Evolutionary conservation across 2,888 invertebrate genomes (phyloP).

Genomic region (Amblyjoppa fuscipennis): DNA sequence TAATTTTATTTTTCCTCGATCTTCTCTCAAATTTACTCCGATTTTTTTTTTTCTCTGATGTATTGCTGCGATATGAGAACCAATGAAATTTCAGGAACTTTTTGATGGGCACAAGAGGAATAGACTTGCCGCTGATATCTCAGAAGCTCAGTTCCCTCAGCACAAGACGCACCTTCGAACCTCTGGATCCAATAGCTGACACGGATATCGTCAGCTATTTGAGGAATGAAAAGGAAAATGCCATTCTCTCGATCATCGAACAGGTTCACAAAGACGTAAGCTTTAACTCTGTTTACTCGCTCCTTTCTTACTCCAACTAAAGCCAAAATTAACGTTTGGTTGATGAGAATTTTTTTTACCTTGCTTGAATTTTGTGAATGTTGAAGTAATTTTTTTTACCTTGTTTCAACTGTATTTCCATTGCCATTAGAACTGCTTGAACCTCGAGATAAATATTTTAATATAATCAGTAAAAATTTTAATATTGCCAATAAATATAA

Average conservation of each 20-base stretch:
- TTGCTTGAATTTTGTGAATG: not conserved
- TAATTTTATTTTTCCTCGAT: slow-evolving; percentile 81
- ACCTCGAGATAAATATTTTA: too few relatives aligned
- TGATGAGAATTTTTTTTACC: not conserved
- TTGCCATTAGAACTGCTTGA: too few relatives aligned
- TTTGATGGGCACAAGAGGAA: slow-evolving; percentile 95
- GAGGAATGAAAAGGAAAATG: slow-evolving; percentile 97
- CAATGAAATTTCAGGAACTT: slow-evolving; percentile 89
- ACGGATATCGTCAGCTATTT: slow-evolving; percentile 96
- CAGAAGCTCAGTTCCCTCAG: slow-evolving; percentile 96
- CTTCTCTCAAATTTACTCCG: slow-evolving; percentile 9
- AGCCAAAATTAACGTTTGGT: not conserved
- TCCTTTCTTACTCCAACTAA: not conserved
- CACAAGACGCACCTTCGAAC: slow-evolving; percentile 94
- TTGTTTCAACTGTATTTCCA: too few relatives aligned
- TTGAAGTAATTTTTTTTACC: too few relatives aligned
- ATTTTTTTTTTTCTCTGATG: slow-evolving; percentile 5
- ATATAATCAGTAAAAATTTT: too few relatives aligned
- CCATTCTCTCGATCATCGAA: slow-evolving; percentile 95
- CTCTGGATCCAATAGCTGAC: slow-evolving; percentile 95
- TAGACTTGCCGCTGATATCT: slow-evolving; percentile 96
- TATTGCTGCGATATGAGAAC: not conserved
- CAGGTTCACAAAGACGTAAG: slow-evolving; percentile 94
- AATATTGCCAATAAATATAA: too few relatives aligned
- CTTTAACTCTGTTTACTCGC: slow-evolving; percentile 66